Evolutionary conservation across 2,797 vertebrate genomes (phyloP).

Genomic region (Tachyglossus aculeatus): DNA sequence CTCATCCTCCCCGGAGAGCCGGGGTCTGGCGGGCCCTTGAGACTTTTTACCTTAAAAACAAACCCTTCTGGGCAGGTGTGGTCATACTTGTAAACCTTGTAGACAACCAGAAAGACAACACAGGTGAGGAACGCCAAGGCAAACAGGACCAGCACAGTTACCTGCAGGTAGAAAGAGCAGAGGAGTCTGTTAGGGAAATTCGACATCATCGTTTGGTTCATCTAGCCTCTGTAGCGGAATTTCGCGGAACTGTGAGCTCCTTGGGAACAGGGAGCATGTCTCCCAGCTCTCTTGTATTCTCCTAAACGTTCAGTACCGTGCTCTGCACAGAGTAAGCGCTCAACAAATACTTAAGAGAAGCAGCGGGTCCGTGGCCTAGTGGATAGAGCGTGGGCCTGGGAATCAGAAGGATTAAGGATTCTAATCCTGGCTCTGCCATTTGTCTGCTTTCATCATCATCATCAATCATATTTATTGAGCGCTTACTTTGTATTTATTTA

Average conservation of each 20-base stretch:
- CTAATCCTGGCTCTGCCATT: too few species aligned
- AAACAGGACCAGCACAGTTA: constrained; percentile 91
- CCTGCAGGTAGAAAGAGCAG: constrained; percentile 71
- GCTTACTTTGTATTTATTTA: too few species aligned
- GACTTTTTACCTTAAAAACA: constrained; percentile 90
- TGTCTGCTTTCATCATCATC: too few species aligned
- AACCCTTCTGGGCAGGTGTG: constrained; percentile 93
- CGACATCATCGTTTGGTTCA: not conserved
- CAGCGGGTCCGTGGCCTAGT: fast-evolving
- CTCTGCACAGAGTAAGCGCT: fast-evolving
- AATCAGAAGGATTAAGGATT: not conserved
- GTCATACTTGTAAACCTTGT: constrained; percentile 97
- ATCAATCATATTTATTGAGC: too few species aligned
- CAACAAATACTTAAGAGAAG: fast-evolving
- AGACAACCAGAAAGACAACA: constrained; percentile 95
- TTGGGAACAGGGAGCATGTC: too few species aligned
- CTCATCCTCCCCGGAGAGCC: too few species aligned
- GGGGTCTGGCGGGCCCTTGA: too few species aligned
- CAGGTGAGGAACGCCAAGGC: constrained; percentile 94
- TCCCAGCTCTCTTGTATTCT: not conserved
- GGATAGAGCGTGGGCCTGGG: fast-evolving
- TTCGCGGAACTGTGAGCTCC: too few species aligned
- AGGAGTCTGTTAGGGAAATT: constrained; percentile 27
- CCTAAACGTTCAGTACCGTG: fast-evolving
- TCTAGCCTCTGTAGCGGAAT: too few species aligned